phyloP scores from a whole-genome alignment of 2,797 vertebrate species.

The Apogon talboti region DNA sequence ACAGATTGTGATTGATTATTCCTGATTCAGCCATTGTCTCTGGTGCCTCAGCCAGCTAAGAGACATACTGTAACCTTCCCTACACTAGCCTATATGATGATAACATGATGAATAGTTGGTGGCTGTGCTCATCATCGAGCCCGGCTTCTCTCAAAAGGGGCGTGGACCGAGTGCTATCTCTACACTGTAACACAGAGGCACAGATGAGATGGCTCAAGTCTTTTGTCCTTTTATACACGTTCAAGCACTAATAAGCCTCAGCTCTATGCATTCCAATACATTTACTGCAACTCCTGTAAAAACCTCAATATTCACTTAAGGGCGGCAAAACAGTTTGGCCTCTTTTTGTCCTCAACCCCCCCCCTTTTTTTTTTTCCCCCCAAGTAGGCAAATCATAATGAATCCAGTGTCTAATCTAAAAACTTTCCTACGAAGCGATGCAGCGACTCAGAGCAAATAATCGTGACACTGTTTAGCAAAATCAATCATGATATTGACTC shows the following conservation, averaged over 20 bases:
- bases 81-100: constrained; percentile 35
- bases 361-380: constrained; percentile 12
- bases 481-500: constrained; percentile 71
- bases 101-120: constrained; percentile 53
- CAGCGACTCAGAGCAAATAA: constrained; percentile 50
- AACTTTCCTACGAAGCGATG: constrained; percentile 51
- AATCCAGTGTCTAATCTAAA: constrained; percentile 38
- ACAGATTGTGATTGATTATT: constrained; percentile 62
- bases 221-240: constrained; percentile 49
- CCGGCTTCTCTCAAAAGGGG: constrained; percentile 43
- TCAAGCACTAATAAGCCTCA: constrained; percentile 69
- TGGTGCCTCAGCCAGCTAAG: constrained; percentile 61
- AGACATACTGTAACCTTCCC: constrained; percentile 43
- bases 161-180: constrained; percentile 44
- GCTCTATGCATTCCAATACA: constrained; percentile 85
- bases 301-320: constrained; percentile 63
- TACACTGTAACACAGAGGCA: constrained; percentile 56
- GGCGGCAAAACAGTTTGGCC: constrained; percentile 50
- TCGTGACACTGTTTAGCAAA: constrained; percentile 57
- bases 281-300: constrained; percentile 66
- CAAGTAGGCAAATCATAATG: constrained; percentile 36
- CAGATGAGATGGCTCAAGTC: constrained; percentile 58
- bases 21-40: constrained; percentile 72
- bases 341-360: constrained; percentile 34
- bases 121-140: constrained; percentile 49